Percentiles rank a stretch among this genome's conserved stretches.
These are phyloP conservation scores for Caenorhabditis remanei DNA, from an alignment of 1,140 invertebrate species.

Conservation along the genomic window DNA sequence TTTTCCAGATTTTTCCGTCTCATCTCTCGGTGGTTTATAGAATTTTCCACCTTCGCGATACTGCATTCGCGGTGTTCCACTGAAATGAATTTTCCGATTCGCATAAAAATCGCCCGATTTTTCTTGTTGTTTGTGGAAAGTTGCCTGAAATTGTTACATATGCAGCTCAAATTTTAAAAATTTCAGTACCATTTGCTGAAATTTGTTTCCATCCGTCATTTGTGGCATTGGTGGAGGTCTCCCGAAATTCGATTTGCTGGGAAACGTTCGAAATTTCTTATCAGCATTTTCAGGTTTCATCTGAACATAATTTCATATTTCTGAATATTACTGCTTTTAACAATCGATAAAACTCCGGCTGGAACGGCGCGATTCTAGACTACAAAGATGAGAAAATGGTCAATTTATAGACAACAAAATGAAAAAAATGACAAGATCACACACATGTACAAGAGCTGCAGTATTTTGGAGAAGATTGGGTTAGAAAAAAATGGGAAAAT, in stretches of 20 bases:
- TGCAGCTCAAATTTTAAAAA: neutral
- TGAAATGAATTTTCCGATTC: slow-evolving; percentile 36
- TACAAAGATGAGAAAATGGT: neutral
- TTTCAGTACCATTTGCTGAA: slow-evolving; percentile 24
- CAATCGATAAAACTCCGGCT: neutral
- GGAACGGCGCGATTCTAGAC: neutral
- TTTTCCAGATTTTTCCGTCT: slow-evolving; percentile 5
- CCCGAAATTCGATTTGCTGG: neutral
- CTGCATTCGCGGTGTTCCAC: slow-evolving; percentile 3
- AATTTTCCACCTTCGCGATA: slow-evolving; percentile 40
- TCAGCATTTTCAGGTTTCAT: neutral
- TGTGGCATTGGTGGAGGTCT: neutral
- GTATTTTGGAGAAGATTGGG: neutral
- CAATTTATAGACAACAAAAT: neutral
- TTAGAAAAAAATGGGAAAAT: neutral
- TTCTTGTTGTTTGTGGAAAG: slow-evolving; percentile 15
- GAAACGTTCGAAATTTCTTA: neutral
- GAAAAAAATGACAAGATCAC: neutral
- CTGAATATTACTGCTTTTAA: neutral
- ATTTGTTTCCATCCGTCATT: neutral
- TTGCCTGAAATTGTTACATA: neutral
- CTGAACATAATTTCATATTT: neutral
- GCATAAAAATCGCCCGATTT: neutral
- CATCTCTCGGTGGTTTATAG: neutral
- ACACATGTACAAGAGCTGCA: slow-evolving; percentile 15